These are phyloP conservation scores for Bucorvus abyssinicus DNA, from an alignment of 2,797 vertebrate genomes.

Conservation along the genomic window DNA sequence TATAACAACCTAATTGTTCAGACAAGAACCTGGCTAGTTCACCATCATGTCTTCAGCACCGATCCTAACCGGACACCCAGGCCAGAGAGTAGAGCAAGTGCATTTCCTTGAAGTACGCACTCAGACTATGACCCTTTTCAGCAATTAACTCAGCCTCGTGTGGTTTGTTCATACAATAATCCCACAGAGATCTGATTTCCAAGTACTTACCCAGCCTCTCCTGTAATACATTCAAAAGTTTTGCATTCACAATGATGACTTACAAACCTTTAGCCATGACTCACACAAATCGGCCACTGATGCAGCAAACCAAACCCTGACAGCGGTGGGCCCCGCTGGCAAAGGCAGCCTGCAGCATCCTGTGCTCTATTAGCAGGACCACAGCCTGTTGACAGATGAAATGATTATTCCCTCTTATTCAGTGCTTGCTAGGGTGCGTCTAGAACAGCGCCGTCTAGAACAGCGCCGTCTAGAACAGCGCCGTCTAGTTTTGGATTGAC, in stretches of 20 bases:
- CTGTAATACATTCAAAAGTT: background rate
- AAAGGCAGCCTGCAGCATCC: background rate
- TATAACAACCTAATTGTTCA: background rate
- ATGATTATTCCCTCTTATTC: background rate
- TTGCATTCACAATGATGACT: background rate
- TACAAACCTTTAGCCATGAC: background rate
- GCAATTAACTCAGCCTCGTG: background rate
- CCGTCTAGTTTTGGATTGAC: background rate
- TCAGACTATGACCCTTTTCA: background rate
- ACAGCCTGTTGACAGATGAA: background rate
- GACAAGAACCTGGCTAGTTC: background rate
- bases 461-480: no score
- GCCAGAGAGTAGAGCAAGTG: background rate
- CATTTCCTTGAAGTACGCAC: background rate
- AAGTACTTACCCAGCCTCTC: background rate
- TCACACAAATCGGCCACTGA: background rate
- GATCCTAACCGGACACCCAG: background rate
- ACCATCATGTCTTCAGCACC: background rate
- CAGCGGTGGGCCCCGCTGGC: background rate
- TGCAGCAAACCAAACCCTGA: background rate
- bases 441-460: no score
- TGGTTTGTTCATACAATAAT: background rate
- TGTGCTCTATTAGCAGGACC: background rate
- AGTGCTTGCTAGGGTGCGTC: background rate
- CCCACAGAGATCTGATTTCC: background rate